Conservation (phyloP, 2,888 invertebrate species). For the Brenthis daphne region DNA sequence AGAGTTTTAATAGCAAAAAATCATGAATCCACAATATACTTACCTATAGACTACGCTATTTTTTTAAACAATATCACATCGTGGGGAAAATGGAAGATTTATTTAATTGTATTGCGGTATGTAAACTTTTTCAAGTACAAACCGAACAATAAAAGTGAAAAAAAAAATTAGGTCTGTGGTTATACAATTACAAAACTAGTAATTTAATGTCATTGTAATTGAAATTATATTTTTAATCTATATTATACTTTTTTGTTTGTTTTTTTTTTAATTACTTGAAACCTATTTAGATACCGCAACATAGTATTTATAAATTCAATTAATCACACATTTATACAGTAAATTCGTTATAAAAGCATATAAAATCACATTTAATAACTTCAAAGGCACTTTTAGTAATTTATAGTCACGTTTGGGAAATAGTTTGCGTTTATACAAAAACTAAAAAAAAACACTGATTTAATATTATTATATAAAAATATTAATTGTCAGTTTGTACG, state of each 20-base stretch:
- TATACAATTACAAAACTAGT: too few relatives aligned
- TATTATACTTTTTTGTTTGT: not conserved
- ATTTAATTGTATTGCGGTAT: slow-evolving; percentile 37
- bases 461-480: not conserved
- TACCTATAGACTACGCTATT: slow-evolving; percentile 12
- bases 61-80: slow-evolving; percentile 54
- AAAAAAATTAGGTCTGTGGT: too few relatives aligned
- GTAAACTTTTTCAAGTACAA: slow-evolving; percentile 9
- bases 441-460: slow-evolving; percentile 5
- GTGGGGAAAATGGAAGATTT: slow-evolving; percentile 54
- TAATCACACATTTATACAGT: slow-evolving; percentile 23
- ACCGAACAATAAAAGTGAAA: not conserved
- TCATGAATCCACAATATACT: slow-evolving; percentile 11
- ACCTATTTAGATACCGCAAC: slow-evolving; percentile 26
- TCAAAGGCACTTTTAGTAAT: slow-evolving; percentile 30
- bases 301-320: slow-evolving; percentile 11
- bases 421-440: not conserved
- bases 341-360: slow-evolving; percentile 27
- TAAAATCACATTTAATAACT: slow-evolving; percentile 26
- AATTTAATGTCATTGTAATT: too few relatives aligned
- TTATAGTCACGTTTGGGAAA: not conserved
- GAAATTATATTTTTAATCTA: too few relatives aligned
- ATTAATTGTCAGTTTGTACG: too few relatives aligned
- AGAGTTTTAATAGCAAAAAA: not conserved
- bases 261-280: not conserved